Evolutionary conservation across 2,888 invertebrate species (phyloP).

Genomic region (Smittia aterrima): DNA sequence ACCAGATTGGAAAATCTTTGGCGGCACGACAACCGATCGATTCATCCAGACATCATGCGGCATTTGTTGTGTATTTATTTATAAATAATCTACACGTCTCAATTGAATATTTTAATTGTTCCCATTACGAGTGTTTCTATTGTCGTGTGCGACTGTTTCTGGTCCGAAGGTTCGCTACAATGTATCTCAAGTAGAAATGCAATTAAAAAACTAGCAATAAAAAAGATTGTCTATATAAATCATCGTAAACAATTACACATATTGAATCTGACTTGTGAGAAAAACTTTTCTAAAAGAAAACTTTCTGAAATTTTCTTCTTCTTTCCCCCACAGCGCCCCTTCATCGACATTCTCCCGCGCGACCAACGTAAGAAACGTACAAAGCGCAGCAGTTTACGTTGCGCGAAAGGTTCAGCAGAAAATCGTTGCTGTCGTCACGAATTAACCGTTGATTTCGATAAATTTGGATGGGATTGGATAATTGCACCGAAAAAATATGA

Average conservation of each 20-base stretch:
- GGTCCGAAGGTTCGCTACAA: conserved; percentile 3
- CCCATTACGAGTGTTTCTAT: conserved; percentile 4
- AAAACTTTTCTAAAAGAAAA: too few species aligned
- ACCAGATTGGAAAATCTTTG: too few species aligned
- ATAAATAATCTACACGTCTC: not conserved
- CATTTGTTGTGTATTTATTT: not conserved
- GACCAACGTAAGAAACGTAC: conserved; percentile 60
- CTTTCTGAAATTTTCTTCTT: not conserved
- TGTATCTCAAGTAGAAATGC: conserved; percentile 3
- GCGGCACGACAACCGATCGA: too few species aligned
- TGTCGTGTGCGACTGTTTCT: not conserved
- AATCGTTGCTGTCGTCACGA: conserved; percentile 92
- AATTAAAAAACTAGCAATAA: conserved; percentile 6
- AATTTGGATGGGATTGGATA: conserved; percentile 97
- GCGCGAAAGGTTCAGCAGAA: conserved; percentile 71
- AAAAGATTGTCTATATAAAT: not conserved
- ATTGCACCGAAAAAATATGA: conserved; percentile 93
- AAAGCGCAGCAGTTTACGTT: conserved; percentile 77
- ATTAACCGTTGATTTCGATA: conserved; percentile 87
- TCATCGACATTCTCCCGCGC: conserved; percentile 51
- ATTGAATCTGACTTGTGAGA: not conserved
- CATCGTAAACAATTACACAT: not conserved
- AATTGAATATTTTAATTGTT: not conserved
- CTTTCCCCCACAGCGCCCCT: conserved; percentile 44
- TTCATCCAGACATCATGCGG: not conserved